Conservation (phyloP, 2,797 vertebrate genomes). For the Ispidina lecontei region DNA sequence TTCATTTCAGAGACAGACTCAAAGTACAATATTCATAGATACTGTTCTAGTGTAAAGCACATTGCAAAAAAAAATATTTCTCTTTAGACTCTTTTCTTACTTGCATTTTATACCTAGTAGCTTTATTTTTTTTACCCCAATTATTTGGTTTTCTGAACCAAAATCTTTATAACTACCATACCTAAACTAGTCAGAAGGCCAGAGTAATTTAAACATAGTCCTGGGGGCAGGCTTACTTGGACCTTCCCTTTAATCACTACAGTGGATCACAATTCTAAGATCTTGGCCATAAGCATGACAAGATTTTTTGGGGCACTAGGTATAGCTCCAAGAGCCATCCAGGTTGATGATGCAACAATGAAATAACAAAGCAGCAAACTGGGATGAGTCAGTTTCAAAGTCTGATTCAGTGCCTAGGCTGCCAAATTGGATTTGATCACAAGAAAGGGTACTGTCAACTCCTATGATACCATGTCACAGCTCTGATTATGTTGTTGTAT, state of each 20-base stretch:
- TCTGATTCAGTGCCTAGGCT: not conserved
- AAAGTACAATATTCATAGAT: not conserved
- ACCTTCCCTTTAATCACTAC: not conserved
- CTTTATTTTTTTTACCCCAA: not conserved
- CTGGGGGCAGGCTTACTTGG: not conserved
- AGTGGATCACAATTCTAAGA: not conserved
- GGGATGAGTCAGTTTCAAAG: not conserved
- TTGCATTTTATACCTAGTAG: not conserved
- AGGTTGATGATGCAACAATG: not conserved
- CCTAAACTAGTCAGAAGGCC: not conserved
- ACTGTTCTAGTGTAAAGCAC: not conserved
- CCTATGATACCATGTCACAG: not conserved
- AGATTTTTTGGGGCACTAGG: not conserved
- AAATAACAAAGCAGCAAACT: not conserved
- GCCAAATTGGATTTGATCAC: not conserved
- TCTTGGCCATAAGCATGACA: not conserved
- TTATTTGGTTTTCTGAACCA: not conserved
- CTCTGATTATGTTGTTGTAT: not conserved
- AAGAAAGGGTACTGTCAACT: not conserved
- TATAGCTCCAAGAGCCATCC: not conserved
- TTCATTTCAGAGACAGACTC: not conserved
- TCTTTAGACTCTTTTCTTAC: not conserved
- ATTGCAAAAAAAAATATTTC: accelerated
- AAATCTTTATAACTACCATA: not conserved
- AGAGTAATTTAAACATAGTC: not conserved